Conservation (phyloP, 2,888 invertebrate species). For the Amphipyra berbera region DNA sequence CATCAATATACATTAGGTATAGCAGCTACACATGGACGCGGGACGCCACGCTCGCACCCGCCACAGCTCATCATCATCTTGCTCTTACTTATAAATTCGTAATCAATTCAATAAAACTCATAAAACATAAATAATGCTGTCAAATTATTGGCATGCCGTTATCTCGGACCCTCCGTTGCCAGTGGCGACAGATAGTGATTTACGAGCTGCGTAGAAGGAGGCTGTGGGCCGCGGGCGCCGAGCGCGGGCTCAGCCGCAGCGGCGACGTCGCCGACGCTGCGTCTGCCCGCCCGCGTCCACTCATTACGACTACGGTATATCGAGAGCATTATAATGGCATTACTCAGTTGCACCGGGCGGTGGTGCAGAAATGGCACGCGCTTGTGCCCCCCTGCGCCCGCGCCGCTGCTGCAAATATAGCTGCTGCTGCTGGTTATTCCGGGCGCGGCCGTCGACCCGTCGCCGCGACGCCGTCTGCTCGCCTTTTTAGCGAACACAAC, state of each 20-base stretch:
- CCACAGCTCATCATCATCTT: slow-evolving; percentile 57
- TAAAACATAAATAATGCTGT: slow-evolving; percentile 60
- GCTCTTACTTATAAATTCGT: slow-evolving; percentile 48
- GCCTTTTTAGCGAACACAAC: slow-evolving; percentile 87
- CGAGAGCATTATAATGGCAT: slow-evolving; percentile 89
- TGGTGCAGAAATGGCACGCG: slow-evolving; percentile 89
- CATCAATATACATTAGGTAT: slow-evolving; percentile 81
- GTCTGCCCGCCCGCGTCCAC: slow-evolving; percentile 79
- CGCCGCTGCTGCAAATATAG: slow-evolving; percentile 87
- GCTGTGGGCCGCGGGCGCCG: slow-evolving; percentile 40
- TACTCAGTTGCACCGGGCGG: slow-evolving; percentile 89
- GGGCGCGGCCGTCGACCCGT: slow-evolving; percentile 89
- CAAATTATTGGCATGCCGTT: slow-evolving; percentile 61
- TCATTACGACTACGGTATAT: slow-evolving; percentile 85
- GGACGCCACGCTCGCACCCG: slow-evolving; percentile 47
- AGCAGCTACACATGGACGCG: slow-evolving; percentile 57
- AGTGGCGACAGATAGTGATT: slow-evolving; percentile 60
- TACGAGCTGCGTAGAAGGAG: slow-evolving; percentile 47
- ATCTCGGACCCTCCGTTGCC: slow-evolving; percentile 55
- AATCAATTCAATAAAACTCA: slow-evolving; percentile 63
- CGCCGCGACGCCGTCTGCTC: slow-evolving; percentile 90
- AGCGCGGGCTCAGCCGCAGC: slow-evolving; percentile 49
- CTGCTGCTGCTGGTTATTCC: slow-evolving; percentile 88
- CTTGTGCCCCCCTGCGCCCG: slow-evolving; percentile 79
- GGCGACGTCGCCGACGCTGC: slow-evolving; percentile 77